These are phyloP conservation scores for Mugil cephalus DNA, from an alignment of 2,113 vertebrate species.

Conservation along the genomic window DNA sequence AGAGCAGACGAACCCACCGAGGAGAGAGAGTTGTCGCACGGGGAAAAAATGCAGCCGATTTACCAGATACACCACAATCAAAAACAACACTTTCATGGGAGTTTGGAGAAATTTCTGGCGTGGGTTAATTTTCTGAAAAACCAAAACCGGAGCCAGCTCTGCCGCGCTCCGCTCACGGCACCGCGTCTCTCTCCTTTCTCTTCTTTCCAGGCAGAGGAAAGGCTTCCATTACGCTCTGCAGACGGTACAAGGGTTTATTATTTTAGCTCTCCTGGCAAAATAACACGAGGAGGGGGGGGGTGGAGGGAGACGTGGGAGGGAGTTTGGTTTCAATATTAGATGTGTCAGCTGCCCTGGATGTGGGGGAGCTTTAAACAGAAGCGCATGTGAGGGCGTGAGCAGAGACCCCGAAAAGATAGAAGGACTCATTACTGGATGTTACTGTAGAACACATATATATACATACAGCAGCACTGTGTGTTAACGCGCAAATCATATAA, in stretches of 20 bases:
- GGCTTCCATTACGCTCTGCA: slow-evolving; percentile 70
- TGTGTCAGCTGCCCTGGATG: slow-evolving; percentile 67
- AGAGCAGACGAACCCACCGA: slow-evolving; percentile 21
- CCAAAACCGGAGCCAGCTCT: slow-evolving; percentile 35
- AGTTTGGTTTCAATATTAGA: slow-evolving; percentile 67
- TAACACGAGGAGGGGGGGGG: slow-evolving; percentile 43
- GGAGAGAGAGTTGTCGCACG: slow-evolving; percentile 19
- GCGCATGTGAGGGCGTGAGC: slow-evolving; percentile 31
- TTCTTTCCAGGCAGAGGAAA: slow-evolving; percentile 50
- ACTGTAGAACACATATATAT: no score
- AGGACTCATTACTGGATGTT: background rate
- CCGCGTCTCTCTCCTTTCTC: slow-evolving; percentile 35
- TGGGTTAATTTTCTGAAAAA: slow-evolving; percentile 21
- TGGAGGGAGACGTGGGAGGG: slow-evolving; percentile 13
- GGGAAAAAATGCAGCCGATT: slow-evolving; percentile 57
- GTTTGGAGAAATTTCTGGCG: slow-evolving; percentile 32
- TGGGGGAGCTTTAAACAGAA: slow-evolving; percentile 61
- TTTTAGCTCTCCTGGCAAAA: slow-evolving; percentile 72
- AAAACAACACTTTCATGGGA: slow-evolving; percentile 51
- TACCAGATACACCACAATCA: slow-evolving; percentile 35
- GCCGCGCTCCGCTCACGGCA: slow-evolving; percentile 23
- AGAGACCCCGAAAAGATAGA: slow-evolving; percentile 19
- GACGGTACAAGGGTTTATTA: slow-evolving; percentile 71
- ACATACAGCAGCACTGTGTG: no score
- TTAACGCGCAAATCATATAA: background rate